Conservation (phyloP, 1,140 invertebrate species). For the Stegodyphus mimosarum region DNA sequence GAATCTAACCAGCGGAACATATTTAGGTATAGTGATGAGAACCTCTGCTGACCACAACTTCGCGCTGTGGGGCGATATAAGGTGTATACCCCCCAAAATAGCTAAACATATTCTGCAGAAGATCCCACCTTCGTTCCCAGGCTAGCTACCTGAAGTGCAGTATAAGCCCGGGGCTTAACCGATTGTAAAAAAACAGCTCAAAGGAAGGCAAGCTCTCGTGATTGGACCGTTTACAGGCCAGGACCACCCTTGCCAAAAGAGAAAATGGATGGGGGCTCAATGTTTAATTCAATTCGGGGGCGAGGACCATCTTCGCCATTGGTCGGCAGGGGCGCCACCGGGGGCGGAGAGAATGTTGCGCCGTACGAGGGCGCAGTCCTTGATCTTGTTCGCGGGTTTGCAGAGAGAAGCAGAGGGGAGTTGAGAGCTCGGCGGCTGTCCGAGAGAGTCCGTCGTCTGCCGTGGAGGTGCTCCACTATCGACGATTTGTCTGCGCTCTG, state of each 20-base stretch:
- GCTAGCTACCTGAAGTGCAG: background rate
- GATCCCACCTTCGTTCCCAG: background rate
- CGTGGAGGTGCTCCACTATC: background rate
- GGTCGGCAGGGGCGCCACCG: slow-evolving; percentile 7
- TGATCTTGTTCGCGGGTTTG: background rate
- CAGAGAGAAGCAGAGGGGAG: background rate
- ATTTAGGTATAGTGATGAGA: too few species aligned
- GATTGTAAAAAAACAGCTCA: background rate
- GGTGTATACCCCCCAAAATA: too few species aligned
- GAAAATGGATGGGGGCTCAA: background rate
- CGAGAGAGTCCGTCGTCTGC: slow-evolving; percentile 1
- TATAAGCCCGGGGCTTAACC: background rate
- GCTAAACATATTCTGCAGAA: background rate
- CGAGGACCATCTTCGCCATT: slow-evolving; percentile 8
- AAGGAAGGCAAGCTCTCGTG: background rate
- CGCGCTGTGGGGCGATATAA: too few species aligned
- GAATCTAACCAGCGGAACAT: too few species aligned
- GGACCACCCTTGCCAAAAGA: background rate
- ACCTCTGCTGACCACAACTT: too few species aligned
- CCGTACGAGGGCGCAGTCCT: background rate
- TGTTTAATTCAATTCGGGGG: slow-evolving; percentile 6
- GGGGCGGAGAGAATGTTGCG: background rate
- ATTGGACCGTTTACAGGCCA: background rate
- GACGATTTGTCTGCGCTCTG: slow-evolving; percentile 10
- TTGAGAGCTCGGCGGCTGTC: slow-evolving; percentile 5